phyloP scores from a whole-genome alignment of 2,888 invertebrate genomes.

The Cantharis flavilabris region DNA sequence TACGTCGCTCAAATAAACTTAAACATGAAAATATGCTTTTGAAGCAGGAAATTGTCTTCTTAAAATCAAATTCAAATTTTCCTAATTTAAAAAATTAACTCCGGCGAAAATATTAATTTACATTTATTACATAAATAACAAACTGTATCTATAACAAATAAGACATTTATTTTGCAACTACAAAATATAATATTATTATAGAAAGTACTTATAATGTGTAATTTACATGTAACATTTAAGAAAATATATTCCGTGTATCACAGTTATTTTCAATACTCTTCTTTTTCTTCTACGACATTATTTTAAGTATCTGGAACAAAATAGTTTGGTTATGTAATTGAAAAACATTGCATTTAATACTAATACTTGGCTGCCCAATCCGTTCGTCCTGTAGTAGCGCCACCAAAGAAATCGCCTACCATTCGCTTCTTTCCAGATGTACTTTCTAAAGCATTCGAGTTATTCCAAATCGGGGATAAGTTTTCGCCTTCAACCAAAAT shows the following conservation, averaged over 20 bases:
- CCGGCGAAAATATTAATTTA: not conserved
- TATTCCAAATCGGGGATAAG: constrained; percentile 43
- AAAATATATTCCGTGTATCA: constrained; percentile 27
- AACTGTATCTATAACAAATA: not conserved
- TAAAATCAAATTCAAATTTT: constrained; percentile 7
- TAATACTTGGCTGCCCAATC: constrained; percentile 49
- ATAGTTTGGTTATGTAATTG: not conserved
- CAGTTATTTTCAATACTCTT: constrained; percentile 35
- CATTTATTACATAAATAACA: not conserved
- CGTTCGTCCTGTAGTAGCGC: constrained; percentile 40
- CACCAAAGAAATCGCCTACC: constrained; percentile 40
- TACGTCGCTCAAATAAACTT: constrained; percentile 21
- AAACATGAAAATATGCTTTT: constrained; percentile 18
- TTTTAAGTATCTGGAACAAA: constrained; percentile 38
- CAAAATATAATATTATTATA: not conserved
- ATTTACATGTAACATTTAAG: constrained; percentile 8
- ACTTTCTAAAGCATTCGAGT: constrained; percentile 38
- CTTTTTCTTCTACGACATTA: constrained; percentile 24
- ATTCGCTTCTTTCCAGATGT: constrained; percentile 43
- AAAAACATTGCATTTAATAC: not conserved
- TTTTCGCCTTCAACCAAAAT: constrained; percentile 7
- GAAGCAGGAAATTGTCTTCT: constrained; percentile 16
- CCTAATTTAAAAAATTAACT: not conserved
- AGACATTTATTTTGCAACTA: constrained; percentile 1
- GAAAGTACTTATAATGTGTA: not conserved